Evolutionary conservation across 1,140 invertebrate genomes (phyloP), one percentile per base, ranked within the genome.

Genomic region (Bacillus rossius): DNA sequence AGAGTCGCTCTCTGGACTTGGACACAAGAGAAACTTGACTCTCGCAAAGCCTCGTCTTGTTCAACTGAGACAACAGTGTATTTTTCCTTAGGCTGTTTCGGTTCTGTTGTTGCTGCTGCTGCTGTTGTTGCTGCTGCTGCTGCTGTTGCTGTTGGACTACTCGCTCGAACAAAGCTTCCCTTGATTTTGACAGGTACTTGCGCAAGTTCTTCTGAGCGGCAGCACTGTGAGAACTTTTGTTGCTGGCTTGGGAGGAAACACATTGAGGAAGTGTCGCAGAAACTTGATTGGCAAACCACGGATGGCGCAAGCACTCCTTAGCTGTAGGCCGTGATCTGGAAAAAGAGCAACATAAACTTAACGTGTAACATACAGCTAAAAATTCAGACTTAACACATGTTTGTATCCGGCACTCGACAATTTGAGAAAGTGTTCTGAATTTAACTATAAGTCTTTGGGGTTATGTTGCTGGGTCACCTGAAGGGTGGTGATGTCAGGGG

Each of bases 251-350:
- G 17, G 55, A 29, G 19, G 77, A 0, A 68, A 74, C 5, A 73
- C 72, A 0, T 70, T 71, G 3, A 63, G 71, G 2, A 68, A 65
- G 8, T 4, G 59, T 20, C 26, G 56, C 8, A 26, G 37, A 20
- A 20, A 38, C 16, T 7, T 57, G 26, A 8, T 51, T 38, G 14
- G 57, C 43, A n/a, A 84, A 58, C 84, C 84, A 86, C 2, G 80
- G 77, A 70, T 85, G 83, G 40, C 77, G 72, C 49, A 85, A 70
- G 64, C 79, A 81, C 64, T 83, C 77, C 57, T 77, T 76, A 20
- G 79, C 78, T 43, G 79, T 75, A 72, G 81, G 74, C 22, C 82
- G 74, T 60, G 77, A 37, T 14, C 57, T 59, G 55, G 3, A 49
- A 38, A 10, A 22, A 16, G 10, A 8, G 29, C 29, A 34, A 34